Conservation (phyloP, 2,797 vertebrate genomes). For the Epinephelus awoara region DNA sequence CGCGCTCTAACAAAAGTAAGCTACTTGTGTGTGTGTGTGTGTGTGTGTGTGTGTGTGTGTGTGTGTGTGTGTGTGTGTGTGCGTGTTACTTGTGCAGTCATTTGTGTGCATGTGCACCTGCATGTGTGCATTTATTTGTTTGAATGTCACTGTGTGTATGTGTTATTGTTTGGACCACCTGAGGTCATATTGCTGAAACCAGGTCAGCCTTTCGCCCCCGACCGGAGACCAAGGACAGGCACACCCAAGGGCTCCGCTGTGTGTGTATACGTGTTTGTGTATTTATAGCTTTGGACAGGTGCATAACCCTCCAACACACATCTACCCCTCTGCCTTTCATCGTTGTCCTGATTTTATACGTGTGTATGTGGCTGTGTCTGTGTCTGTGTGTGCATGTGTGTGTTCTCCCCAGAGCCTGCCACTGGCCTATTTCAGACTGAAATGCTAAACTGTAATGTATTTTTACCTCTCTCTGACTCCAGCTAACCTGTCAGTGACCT, state of each 20-base stretch:
- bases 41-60: neutral
- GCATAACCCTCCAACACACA: conserved; percentile 60
- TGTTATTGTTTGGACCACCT: conserved; percentile 45
- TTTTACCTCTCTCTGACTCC: conserved; percentile 31
- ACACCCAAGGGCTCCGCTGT: conserved; percentile 37
- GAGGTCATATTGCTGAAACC: conserved; percentile 69
- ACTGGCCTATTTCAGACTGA: conserved; percentile 59
- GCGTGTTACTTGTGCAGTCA: neutral
- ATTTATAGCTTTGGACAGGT: conserved; percentile 77
- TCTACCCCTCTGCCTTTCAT: conserved; percentile 39
- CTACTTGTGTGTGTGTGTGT: no score
- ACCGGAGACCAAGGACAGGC: conserved; percentile 61
- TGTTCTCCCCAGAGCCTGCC: conserved; percentile 49
- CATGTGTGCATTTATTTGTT: conserved; percentile 8
- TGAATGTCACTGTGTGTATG: conserved; percentile 25
- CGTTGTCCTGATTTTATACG: conserved; percentile 54
- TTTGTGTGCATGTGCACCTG: conserved; percentile 20
- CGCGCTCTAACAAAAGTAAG: no score
- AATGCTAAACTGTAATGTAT: conserved; percentile 49
- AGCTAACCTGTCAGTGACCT: conserved; percentile 66
- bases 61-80: neutral
- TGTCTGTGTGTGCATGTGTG: neutral
- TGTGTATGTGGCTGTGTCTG: conserved; percentile 18
- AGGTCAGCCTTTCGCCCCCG: conserved; percentile 67
- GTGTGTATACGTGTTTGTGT: conserved; percentile 38